Base-by-base conservation (phyloP, 1,140 invertebrate species). In the Agrypnia vestita region DNA sequence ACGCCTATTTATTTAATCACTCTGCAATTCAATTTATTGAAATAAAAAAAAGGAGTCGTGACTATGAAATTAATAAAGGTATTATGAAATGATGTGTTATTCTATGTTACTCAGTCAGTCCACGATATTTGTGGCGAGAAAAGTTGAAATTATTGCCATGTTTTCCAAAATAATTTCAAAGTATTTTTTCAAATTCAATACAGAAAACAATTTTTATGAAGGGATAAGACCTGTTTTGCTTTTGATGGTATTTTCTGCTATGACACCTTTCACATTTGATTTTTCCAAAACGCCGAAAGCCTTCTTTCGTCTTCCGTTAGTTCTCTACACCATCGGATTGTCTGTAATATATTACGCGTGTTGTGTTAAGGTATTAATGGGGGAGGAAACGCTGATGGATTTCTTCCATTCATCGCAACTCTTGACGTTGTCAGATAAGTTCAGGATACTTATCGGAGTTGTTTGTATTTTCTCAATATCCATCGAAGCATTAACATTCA, bases 161-260 rank as follows among this genome's bases (percentile, higher is more conserved):
- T 35, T 6, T 35, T 35, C 6, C 25, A 35, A 35, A 35, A 35
- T 35, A 35, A 35, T 35, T 35, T 35, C 1, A 6, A 35, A 35
- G 25, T 35, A 35, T 35, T 35, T 35, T 35, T 6, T 35, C 25
- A 35, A 35, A 35, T 35, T 35, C 1, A 35, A 1, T 35, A 10
- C 55, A 15, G 55, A 19, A 43, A 64, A 64, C 13, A 25, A 19
- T 12, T 64, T 64, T n/a, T 4, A 13, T 10, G 61, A 64, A 35
- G 61, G 21, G 12, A 64, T 64, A 35, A 64, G n/a, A 64, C 61
- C 61, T 13, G 19, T 64, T 35, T n/a, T 64, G 35, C 6, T 13
- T 12, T 3, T 64, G 7, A 1, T 43, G 61, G 0, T 25, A 35
- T 25, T 64, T 13, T 35, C 61, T 9, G 61, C 19, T 1, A 43